Evolutionary conservation across 1,140 invertebrate genomes (phyloP).

Genomic region (Melanaphis sacchari): DNA sequence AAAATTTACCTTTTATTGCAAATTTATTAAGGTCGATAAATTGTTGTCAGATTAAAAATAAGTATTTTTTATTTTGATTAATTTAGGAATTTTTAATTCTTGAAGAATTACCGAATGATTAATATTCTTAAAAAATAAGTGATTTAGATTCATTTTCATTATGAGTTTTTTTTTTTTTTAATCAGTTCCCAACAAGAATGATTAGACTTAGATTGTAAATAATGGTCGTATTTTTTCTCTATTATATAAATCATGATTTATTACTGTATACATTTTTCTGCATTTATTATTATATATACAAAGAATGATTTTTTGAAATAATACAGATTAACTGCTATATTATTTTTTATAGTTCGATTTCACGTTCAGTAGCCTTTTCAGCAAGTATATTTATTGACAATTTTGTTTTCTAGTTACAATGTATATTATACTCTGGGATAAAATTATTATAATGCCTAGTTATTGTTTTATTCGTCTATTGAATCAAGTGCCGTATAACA

Average conservation of each 20-base stretch:
- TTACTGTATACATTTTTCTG: neutral
- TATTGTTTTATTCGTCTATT: neutral
- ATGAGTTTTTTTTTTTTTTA: neutral
- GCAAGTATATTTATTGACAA: neutral
- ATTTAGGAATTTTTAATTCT: neutral
- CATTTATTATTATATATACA: neutral
- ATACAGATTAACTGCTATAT: neutral
- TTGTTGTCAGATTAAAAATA: neutral
- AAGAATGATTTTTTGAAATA: neutral
- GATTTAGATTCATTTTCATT: neutral
- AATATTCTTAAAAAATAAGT: constrained; percentile 1
- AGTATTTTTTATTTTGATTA: neutral
- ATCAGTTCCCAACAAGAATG: neutral
- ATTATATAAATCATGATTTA: neutral
- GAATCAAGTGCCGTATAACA: neutral
- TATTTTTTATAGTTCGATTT: neutral
- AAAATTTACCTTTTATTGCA: too few species aligned
- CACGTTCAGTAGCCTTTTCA: neutral
- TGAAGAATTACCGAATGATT: neutral
- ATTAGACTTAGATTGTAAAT: neutral
- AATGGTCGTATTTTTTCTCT: neutral
- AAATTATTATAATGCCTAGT: neutral
- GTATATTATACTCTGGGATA: neutral
- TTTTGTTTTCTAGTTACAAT: neutral
- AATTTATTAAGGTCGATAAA: neutral